Percentiles rank a stretch among this genome's conserved stretches.
These are phyloP conservation scores for Drosophila navojoa DNA, from an alignment of 1,140 invertebrate genomes.

Conservation along the genomic window DNA sequence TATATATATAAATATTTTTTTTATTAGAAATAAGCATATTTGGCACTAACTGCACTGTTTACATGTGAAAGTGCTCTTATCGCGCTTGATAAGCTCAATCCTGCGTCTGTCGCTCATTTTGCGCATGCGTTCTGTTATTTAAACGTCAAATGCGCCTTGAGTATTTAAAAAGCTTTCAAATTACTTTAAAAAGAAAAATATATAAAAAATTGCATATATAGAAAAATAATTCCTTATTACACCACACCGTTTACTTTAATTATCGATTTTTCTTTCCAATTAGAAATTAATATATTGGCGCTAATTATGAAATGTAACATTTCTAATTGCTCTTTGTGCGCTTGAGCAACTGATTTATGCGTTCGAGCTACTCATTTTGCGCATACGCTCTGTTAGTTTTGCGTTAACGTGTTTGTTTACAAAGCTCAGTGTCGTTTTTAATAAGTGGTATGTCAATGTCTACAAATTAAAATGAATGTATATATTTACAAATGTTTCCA, in stretches of 20 bases:
- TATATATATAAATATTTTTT: slow-evolving; percentile 16
- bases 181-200: too few relatives aligned
- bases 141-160: too few relatives aligned
- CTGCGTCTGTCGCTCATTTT: too few relatives aligned
- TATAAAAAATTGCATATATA: too few relatives aligned
- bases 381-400: slow-evolving; percentile 15
- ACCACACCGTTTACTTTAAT: too few relatives aligned
- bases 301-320: slow-evolving; percentile 10
- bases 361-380: slow-evolving; percentile 6
- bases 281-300: slow-evolving; percentile 30
- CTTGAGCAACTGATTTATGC: not conserved
- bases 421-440: not conserved
- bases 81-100: too few relatives aligned
- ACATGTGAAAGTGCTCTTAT: not conserved
- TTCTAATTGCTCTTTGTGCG: not conserved
- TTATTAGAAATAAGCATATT: slow-evolving; percentile 26
- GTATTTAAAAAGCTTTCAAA: too few relatives aligned
- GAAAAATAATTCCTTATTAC: not conserved
- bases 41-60: not conserved
- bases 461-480: not conserved
- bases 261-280: not conserved
- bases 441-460: not conserved
- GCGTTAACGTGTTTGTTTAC: slow-evolving; percentile 5
- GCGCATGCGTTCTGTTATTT: too few relatives aligned
- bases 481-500: too few relatives aligned